Percentiles rank a stretch among this genome's conserved stretches.
These are phyloP conservation scores for Drosophila barbarae DNA, from an alignment of 2,888 invertebrate species.

Conservation along the genomic window DNA sequence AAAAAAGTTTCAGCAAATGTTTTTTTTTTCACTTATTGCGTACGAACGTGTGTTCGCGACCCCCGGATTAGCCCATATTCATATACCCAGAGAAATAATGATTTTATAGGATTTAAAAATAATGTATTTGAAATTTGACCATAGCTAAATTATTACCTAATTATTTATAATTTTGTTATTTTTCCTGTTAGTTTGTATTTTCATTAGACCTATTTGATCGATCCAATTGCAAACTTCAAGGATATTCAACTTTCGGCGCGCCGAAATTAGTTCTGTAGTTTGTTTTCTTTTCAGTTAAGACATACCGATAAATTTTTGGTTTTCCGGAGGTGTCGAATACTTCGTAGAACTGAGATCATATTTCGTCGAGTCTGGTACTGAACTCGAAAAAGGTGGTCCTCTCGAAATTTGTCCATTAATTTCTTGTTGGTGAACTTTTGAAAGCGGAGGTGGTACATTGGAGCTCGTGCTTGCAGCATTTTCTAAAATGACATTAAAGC, in stretches of 20 bases:
- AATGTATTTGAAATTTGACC: too few species aligned
- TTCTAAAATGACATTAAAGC: constrained; percentile 52
- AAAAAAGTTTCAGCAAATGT: too few species aligned
- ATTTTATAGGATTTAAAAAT: too few species aligned
- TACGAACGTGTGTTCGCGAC: too few species aligned
- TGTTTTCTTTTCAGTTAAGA: background rate
- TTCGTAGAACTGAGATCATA: constrained; percentile 68
- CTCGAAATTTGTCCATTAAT: constrained; percentile 52
- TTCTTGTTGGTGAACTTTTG: constrained; percentile 63
- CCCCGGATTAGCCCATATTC: too few species aligned
- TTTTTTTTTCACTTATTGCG: too few species aligned
- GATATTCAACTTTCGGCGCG: background rate
- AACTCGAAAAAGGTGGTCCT: constrained; percentile 66
- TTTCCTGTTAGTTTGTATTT: too few species aligned
- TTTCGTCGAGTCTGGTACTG: constrained; percentile 76
- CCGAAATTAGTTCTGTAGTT: background rate
- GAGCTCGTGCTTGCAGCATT: constrained; percentile 76
- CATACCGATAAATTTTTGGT: constrained; percentile 60
- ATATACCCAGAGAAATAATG: too few species aligned
- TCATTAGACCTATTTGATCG: too few species aligned
- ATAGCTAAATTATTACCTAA: too few species aligned
- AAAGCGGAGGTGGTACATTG: constrained; percentile 69
- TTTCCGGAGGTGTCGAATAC: constrained; percentile 58
- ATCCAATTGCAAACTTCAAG: background rate
- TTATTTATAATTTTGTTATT: too few species aligned